Evolutionary conservation across 2,888 invertebrate genomes (phyloP).

Genomic region (Zaprionus lineosus): DNA sequence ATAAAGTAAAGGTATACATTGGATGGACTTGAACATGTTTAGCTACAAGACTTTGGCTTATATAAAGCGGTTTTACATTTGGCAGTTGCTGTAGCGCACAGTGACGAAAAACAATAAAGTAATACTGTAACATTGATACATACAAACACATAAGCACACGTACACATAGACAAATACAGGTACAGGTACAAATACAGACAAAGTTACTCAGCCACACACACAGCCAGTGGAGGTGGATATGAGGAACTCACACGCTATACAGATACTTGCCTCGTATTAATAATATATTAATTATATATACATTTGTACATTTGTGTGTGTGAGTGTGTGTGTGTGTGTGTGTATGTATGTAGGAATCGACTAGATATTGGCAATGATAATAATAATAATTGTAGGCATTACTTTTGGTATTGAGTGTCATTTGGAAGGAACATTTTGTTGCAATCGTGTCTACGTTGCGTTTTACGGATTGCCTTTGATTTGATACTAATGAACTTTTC

Average conservation of each 20-base stretch:
- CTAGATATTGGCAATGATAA: slow-evolving; percentile 64
- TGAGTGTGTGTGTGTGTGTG: slow-evolving; percentile 17
- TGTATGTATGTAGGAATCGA: slow-evolving; percentile 6
- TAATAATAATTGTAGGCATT: slow-evolving; percentile 54
- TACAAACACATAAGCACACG: slow-evolving; percentile 1
- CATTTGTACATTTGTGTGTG: slow-evolving; percentile 11
- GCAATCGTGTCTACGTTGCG: slow-evolving; percentile 33
- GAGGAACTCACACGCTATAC: slow-evolving; percentile 70
- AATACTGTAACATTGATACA: slow-evolving; percentile 56
- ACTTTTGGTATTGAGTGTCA: slow-evolving; percentile 25
- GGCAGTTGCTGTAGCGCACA: slow-evolving; percentile 68
- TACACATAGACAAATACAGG: neutral
- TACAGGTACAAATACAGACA: no score
- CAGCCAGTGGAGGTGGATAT: slow-evolving; percentile 62
- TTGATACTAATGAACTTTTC: no score
- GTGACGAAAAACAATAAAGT: slow-evolving; percentile 51
- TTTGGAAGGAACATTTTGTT: slow-evolving; percentile 62
- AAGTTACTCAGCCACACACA: slow-evolving; percentile 54
- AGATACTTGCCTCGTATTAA: slow-evolving; percentile 66
- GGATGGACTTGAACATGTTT: slow-evolving; percentile 20
- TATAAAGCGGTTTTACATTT: slow-evolving; percentile 52
- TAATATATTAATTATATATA: slow-evolving; percentile 46
- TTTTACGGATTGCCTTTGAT: slow-evolving; percentile 24
- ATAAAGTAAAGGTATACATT: slow-evolving; percentile 36
- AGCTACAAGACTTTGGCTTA: slow-evolving; percentile 38